These are phyloP conservation scores for Girardinichthys multiradiatus DNA, from an alignment of 2,113 vertebrate genomes.

Conservation along the genomic window DNA sequence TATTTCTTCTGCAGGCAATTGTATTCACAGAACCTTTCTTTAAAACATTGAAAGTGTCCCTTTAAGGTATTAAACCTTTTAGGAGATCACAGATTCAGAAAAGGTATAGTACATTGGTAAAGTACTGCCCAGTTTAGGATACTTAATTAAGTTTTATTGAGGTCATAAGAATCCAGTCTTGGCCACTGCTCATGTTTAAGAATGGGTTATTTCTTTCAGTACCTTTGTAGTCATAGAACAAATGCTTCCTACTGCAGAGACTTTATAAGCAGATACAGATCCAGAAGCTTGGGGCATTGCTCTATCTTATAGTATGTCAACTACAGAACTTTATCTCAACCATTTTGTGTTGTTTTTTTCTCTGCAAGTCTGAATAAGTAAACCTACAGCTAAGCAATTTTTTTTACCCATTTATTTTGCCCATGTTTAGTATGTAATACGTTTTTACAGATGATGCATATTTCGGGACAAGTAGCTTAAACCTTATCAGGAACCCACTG, in stretches of 20 bases:
- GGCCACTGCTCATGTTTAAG: slow-evolving; percentile 55
- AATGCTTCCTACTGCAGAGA: slow-evolving; percentile 58
- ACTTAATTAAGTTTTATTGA: slow-evolving; percentile 55
- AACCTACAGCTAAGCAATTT: slow-evolving; percentile 32
- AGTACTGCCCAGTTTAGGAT: slow-evolving; percentile 37
- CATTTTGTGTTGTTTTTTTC: slow-evolving; percentile 29
- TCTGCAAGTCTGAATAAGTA: slow-evolving; percentile 34
- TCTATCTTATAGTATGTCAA: slow-evolving; percentile 41
- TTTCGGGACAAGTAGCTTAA: too few relatives aligned
- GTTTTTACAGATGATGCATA: too few relatives aligned
- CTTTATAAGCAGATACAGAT: slow-evolving; percentile 84
- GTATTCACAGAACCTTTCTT: too few relatives aligned
- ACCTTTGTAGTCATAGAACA: slow-evolving; percentile 47
- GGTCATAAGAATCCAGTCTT: slow-evolving; percentile 42
- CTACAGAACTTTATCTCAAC: slow-evolving; percentile 34
- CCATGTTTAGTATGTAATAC: too few relatives aligned
- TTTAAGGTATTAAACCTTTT: not conserved
- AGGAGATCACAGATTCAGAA: not conserved
- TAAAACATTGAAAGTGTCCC: too few relatives aligned
- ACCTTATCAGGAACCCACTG: too few relatives aligned
- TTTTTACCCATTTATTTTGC: too few relatives aligned
- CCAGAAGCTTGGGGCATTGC: slow-evolving; percentile 60
- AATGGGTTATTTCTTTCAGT: slow-evolving; percentile 64
- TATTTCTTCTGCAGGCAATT: too few relatives aligned
- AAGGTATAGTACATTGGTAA: slow-evolving; percentile 8